Conservation (phyloP, 2,888 invertebrate genomes). For the Drosophila macrospina region DNA sequence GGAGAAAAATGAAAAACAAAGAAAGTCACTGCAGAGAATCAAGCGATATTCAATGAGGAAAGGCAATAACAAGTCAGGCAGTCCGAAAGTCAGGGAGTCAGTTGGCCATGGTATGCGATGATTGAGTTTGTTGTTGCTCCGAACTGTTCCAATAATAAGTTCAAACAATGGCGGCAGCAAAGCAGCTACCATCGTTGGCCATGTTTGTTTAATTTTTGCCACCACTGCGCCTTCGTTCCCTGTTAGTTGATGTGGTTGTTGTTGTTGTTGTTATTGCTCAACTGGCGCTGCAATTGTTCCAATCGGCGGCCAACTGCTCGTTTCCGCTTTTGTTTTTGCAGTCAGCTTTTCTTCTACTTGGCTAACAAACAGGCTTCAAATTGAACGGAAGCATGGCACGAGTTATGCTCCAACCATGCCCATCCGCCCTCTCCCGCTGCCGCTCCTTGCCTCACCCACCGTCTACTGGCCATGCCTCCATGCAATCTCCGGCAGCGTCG, state of each 20-base stretch:
- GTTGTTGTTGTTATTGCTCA: constrained; percentile 43
- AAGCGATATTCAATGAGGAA: constrained; percentile 60
- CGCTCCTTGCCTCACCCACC: constrained; percentile 1
- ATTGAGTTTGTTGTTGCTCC: constrained; percentile 51
- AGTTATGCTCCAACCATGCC: constrained; percentile 66
- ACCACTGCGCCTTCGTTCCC: constrained; percentile 54
- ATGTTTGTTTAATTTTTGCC: constrained; percentile 76
- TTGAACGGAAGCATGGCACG: constrained; percentile 76
- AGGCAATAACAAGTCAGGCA: constrained; percentile 59
- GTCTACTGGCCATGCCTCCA: constrained; percentile 32
- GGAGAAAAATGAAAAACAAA: constrained; percentile 50
- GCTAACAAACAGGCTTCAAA: constrained; percentile 79
- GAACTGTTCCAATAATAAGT: constrained; percentile 74
- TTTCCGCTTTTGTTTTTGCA: constrained; percentile 75
- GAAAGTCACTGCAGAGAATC: constrained; percentile 51
- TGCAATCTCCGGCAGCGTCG: constrained; percentile 68
- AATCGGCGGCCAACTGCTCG: constrained; percentile 78
- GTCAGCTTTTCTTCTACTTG: constrained; percentile 64
- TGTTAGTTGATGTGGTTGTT: constrained; percentile 21
- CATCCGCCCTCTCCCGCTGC: constrained; percentile 5
- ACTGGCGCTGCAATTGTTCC: constrained; percentile 73
- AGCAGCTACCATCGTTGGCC: constrained; percentile 46
- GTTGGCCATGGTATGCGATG: constrained; percentile 33
- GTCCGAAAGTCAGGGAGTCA: constrained; percentile 28
- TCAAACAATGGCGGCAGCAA: constrained; percentile 67